These are phyloP conservation scores for Cochlearius cochlearius DNA, from an alignment of 2,113 vertebrate genomes.

Conservation along the genomic window DNA sequence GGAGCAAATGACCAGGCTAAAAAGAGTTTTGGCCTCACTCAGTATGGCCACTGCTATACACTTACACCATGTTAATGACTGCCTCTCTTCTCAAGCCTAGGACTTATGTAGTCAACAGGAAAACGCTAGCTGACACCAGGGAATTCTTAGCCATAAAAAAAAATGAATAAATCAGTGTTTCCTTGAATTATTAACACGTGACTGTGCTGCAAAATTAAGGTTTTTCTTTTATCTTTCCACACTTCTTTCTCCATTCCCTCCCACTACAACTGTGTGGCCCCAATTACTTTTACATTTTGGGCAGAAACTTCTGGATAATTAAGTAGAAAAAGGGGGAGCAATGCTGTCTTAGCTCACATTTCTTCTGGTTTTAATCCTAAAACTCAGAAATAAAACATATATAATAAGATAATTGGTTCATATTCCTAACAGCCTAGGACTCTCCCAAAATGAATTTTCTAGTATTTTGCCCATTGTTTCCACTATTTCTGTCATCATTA, in stretches of 20 bases:
- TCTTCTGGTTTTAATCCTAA: neutral
- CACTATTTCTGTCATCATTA: neutral
- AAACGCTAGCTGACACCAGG: neutral
- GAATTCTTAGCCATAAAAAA: neutral
- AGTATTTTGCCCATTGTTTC: neutral
- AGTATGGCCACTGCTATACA: neutral
- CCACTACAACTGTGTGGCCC: neutral
- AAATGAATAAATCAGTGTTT: neutral
- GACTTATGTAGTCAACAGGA: accelerated
- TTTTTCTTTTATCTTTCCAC: neutral
- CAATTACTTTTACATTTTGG: neutral
- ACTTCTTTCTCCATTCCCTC: neutral
- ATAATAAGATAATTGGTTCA: neutral
- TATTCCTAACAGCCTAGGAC: neutral
- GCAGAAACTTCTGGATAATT: neutral
- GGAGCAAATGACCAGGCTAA: neutral
- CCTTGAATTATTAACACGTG: neutral
- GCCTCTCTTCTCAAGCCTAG: neutral
- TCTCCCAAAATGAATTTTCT: neutral
- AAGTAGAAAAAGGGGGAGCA: neutral
- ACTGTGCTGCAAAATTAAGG: neutral
- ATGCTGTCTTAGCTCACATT: neutral
- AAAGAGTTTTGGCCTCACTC: neutral
- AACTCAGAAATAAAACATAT: neutral
- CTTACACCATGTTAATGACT: neutral